phyloP scores from a whole-genome alignment of 2,888 invertebrate species.

The Sympetrum striolatum region DNA sequence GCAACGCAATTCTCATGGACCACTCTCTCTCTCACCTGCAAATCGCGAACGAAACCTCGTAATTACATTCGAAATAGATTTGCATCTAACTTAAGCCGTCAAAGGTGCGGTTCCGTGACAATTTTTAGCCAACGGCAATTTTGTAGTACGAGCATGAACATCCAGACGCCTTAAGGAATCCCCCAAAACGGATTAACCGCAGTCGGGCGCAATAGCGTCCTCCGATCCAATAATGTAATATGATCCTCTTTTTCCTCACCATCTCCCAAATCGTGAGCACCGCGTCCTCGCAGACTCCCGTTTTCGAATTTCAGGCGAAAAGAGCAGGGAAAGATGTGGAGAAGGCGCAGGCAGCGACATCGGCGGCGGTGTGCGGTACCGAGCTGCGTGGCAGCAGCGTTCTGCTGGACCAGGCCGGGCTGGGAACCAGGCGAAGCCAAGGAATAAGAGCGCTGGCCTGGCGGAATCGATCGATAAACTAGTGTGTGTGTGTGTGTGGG shows the following conservation, averaged over 20 bases:
- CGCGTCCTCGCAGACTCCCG: background rate
- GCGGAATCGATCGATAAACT: conserved; percentile 39
- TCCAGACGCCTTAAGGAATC: too few relatives aligned
- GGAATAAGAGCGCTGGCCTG: conserved; percentile 23
- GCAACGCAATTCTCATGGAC: too few relatives aligned
- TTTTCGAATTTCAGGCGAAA: background rate
- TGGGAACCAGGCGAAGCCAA: background rate
- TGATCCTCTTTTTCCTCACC: background rate
- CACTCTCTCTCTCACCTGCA: too few relatives aligned
- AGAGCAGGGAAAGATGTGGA: background rate
- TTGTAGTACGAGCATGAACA: too few relatives aligned
- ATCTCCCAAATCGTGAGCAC: background rate
- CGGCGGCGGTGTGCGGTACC: conserved; percentile 15
- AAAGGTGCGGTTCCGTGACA: too few relatives aligned
- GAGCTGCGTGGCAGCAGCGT: conserved; percentile 14
- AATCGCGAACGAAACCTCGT: too few relatives aligned
- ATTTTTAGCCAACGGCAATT: too few relatives aligned
- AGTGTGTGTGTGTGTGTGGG: background rate
- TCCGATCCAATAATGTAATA: background rate
- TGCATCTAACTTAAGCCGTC: too few relatives aligned
- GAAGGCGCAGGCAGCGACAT: conserved; percentile 1
- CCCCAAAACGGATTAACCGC: too few relatives aligned
- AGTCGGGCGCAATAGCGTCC: background rate
- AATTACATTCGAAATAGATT: too few relatives aligned
- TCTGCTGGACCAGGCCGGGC: conserved; percentile 19